Conservation (phyloP, 64 coral and sea anemone species). For the Stichodactyla mertensii region DNA sequence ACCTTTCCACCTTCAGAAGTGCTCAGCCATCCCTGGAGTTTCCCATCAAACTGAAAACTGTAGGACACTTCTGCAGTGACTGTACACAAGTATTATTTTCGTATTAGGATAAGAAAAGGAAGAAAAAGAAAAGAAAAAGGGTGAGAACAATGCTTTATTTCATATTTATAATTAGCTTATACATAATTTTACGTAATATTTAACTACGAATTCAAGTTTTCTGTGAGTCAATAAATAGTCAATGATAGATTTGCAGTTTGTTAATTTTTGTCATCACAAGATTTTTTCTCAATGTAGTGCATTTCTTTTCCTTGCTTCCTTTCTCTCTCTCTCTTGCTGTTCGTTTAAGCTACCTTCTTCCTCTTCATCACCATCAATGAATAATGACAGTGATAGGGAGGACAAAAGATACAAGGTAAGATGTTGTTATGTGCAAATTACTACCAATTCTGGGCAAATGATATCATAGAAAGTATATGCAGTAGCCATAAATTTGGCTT, state of each 20-base stretch:
- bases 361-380: constrained; percentile 40
- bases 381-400: constrained; percentile 40
- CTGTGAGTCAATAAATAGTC: too few species aligned
- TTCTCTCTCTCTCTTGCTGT: constrained; percentile 14
- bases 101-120: constrained; percentile 31
- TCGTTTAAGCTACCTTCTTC: constrained; percentile 51
- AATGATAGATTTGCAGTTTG: too few species aligned
- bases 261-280: background rate
- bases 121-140: constrained; percentile 40
- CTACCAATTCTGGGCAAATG: too few species aligned
- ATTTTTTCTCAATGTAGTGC: background rate
- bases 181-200: background rate
- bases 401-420: constrained; percentile 19
- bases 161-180: background rate
- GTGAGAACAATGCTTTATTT: constrained; percentile 28
- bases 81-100: background rate
- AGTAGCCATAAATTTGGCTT: too few species aligned
- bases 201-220: too few species aligned
- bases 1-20: too few species aligned
- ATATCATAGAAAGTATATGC: too few species aligned
- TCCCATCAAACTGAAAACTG: too few species aligned
- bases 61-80: too few species aligned
- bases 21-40: too few species aligned
- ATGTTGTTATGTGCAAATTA: background rate
- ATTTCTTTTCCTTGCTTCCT: background rate